Evolutionary conservation across 2,113 vertebrate species (phyloP), one percentile per base, ranked within the genome.

Genomic region (Charina bottae): DNA sequence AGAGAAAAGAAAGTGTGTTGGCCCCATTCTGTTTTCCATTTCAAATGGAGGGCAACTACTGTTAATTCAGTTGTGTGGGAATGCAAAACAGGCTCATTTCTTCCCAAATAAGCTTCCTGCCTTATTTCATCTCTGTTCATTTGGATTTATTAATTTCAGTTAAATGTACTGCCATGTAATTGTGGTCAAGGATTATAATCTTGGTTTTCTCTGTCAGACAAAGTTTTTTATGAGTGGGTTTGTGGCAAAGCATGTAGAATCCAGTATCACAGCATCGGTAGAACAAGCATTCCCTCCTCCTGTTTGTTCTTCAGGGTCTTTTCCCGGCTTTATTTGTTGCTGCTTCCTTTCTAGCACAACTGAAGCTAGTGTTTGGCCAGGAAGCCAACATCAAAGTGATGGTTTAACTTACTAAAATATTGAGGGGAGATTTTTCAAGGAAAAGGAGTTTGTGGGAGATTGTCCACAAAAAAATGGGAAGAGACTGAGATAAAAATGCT

Each of bases 221-320:
- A 92, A 85, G 53, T 86, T 5, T 58, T 91, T 94, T 96, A 87
- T 78, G 89, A 95, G 86, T 55, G 56, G 92, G 56, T 86, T 95
- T 24, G 92, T 92, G 88, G 94, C 96, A 95, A 68, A 94, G 53
- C 88, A 33, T 26, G 78, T 84, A 93, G 4, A 64, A 92, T 49
- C 0, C 89, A 93, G 28, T 89, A 90, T 90, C 88, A 94, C 93
- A 86, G 72, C 89, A 96, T 84, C 55, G 95, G 89, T 96, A 96
- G 26, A 95, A 97, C 96, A 78, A 96, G 33, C 10, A 83, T 88
- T 84, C 87, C 42, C 87, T 33, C 23, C 4, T 0, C 37, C 62
- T 6, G 8, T 19, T 94, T 89, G 92, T 12, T 60, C 92, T 64
- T 24, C 26, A 17, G 88, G 28, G 59, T 78, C 64, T 93, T 96